Conservation (phyloP, 2,888 invertebrate species). For the Microplitis deprimator region DNA sequence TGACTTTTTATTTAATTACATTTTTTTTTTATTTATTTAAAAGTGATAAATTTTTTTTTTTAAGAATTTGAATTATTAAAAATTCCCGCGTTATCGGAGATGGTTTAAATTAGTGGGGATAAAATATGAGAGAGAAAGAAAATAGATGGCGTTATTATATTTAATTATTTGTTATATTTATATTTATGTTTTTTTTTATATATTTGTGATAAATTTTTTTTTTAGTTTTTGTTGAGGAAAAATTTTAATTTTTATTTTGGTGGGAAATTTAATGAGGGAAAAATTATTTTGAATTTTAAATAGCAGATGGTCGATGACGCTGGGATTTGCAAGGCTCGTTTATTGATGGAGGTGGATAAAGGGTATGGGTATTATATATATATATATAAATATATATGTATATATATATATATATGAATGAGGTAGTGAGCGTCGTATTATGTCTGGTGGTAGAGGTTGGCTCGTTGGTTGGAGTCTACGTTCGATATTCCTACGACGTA, state of each 20-base stretch:
- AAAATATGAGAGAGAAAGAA: neutral
- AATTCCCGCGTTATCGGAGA: conserved; percentile 25
- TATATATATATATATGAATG: too few species aligned
- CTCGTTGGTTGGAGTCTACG: neutral
- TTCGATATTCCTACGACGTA: neutral
- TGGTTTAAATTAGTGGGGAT: conserved; percentile 2
- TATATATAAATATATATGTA: too few species aligned
- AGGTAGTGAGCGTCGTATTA: neutral
- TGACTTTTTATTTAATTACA: neutral
- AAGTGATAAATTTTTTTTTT: neutral
- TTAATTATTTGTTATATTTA: neutral
- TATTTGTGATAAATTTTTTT: neutral
- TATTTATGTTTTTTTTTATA: neutral
- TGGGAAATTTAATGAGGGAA: too few species aligned
- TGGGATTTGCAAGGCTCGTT: neutral
- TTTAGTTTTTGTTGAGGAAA: neutral
- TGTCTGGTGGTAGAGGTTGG: neutral
- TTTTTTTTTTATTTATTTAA: too few species aligned
- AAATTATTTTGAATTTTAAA: neutral
- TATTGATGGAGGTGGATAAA: neutral
- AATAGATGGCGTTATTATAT: neutral
- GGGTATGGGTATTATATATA: neutral
- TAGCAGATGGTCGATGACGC: neutral
- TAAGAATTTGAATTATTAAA: neutral
- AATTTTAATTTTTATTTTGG: too few species aligned